A percentile compares a stretch with the other conserved stretches of the same genome.
phyloP scores from a whole-genome alignment of 1,140 invertebrate genomes.

The Chymomyza costata region DNA sequence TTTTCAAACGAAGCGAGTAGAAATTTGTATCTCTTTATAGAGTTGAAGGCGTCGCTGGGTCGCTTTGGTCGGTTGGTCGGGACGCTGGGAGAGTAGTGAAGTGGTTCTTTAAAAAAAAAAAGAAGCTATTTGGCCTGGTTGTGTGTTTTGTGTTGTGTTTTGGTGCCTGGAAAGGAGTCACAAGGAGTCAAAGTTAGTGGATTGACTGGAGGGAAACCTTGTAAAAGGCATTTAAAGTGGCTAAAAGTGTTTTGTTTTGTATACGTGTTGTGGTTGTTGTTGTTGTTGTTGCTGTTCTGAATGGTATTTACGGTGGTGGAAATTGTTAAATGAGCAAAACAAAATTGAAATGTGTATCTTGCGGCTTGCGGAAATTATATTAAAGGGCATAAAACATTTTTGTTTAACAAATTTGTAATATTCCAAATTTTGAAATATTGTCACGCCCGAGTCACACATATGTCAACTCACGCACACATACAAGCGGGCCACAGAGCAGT shows the following conservation, averaged over 20 bases:
- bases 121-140: background rate
- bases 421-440: conserved; percentile 15
- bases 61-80: too few species aligned
- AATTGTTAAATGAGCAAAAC: too few species aligned
- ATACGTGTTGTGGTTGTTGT: too few species aligned
- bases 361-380: too few species aligned
- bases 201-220: too few species aligned
- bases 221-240: too few species aligned
- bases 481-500: background rate
- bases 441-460: conserved; percentile 34
- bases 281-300: too few species aligned
- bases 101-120: conserved; percentile 6
- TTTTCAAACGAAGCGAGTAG: conserved; percentile 19
- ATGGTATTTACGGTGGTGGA: too few species aligned
- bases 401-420: conserved; percentile 1
- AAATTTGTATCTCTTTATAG: conserved; percentile 1
- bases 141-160: background rate
- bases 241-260: too few species aligned
- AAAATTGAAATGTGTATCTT: too few species aligned
- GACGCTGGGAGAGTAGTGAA: background rate
- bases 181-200: too few species aligned
- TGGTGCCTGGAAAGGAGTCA: background rate
- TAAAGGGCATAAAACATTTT: background rate
- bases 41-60: background rate
- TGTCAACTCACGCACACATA: conserved; percentile 8